Evolutionary conservation across 37 sponge, comb jelly and placozoan genomes (phyloP), one percentile per base, ranked within the genome.

Genomic region (Hormiphora californensis): DNA sequence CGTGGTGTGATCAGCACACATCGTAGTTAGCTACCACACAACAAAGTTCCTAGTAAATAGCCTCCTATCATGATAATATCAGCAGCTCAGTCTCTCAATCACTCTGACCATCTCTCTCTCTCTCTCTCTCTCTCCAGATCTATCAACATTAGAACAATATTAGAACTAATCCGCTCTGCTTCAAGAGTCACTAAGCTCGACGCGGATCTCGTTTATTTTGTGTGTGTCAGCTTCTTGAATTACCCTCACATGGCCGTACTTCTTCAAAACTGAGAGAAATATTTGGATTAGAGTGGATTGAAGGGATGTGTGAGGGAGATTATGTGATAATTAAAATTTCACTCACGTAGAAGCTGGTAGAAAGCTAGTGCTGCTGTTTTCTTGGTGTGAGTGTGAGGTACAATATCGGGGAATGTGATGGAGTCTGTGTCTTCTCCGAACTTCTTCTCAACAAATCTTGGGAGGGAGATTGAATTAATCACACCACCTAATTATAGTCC

Each of bases 201-300:
- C 43, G 23, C 46, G 23, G 9, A 73, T 73, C 2, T 73, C 36
- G n/a, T 46, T 46, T 23, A 57, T 28, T n/a, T n/a, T n/a, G n/a
- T 57, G 3, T 19, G 9, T 57, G 27, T 40, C 81, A n/a, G 9
- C 81, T 37, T 27, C 43, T 73, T 73, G 81, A 5, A 1, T 41
- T 22, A 40, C 44, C 15, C 9, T 5, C 19, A 73, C 44, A 36
- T 73, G 81, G 23, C 38, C 38, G 46, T 28, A 73, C 44, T 73
- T 73, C 81, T 73, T 73, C 81, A 73, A 17, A 23, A 73, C 81
- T 73, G 81, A 57, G 25, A 57, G n/a, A n/a, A n/a, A n/a, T n/a
- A n/a, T n/a, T n/a, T n/a, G n/a, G n/a, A 57, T 57, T 7, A 12
- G 23, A 12, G 59, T 22, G 28, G 19, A 12, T 5, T 23, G 9